Evolutionary conservation across 2,113 vertebrate species (phyloP).

Genomic region (Sturnira hondurensis): DNA sequence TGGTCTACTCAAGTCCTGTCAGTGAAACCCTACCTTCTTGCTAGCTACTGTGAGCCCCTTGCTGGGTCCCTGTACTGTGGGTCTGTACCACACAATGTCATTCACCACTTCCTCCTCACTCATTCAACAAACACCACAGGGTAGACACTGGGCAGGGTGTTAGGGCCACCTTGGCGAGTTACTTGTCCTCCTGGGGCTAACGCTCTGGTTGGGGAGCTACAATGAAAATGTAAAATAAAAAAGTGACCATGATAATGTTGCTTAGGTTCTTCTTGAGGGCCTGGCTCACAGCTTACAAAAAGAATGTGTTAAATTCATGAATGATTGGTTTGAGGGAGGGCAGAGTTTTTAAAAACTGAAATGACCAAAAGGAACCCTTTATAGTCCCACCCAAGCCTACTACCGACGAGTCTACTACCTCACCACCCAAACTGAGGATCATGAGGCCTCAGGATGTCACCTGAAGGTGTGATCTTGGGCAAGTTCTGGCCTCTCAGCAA

Average conservation of each 20-base stretch:
- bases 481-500: not conserved
- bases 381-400: not conserved
- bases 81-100: not conserved
- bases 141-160: not conserved
- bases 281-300: not conserved
- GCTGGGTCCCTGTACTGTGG: not conserved
- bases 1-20: not conserved
- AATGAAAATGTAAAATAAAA: not conserved
- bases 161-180: not conserved
- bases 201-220: not conserved
- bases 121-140: not conserved
- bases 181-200: not conserved
- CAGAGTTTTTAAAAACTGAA: not conserved
- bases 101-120: not conserved
- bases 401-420: not conserved
- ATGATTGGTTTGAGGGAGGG: not conserved
- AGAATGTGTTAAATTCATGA: not conserved
- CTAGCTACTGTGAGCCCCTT: not conserved
- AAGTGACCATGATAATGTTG: not conserved
- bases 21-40: not conserved
- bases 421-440: not conserved
- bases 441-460: not conserved
- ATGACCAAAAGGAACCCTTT: not conserved
- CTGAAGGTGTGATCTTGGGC: not conserved
- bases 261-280: not conserved